Percentiles rank a stretch among this genome's conserved stretches.
These are phyloP conservation scores for Augiades crinisus DNA, from an alignment of 2,888 invertebrate genomes.

Conservation along the genomic window DNA sequence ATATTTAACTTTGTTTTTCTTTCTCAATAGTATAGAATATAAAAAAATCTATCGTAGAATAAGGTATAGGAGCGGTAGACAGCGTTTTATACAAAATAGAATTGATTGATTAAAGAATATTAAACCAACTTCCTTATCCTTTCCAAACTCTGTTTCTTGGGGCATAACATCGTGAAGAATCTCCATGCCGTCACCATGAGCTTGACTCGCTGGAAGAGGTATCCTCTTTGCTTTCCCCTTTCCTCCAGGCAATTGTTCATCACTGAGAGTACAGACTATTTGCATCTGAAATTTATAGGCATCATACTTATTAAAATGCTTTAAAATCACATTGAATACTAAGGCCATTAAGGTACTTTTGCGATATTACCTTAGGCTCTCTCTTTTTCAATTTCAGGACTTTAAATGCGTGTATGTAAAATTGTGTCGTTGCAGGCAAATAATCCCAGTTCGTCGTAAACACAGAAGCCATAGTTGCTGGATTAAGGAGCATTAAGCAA, in stretches of 20 bases:
- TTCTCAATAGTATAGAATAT: too few species aligned
- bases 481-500: slow-evolving; percentile 82
- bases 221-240: slow-evolving; percentile 46
- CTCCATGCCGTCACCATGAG: slow-evolving; percentile 56
- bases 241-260: slow-evolving; percentile 50
- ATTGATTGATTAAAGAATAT: too few species aligned
- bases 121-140: slow-evolving; percentile 39
- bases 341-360: too few species aligned
- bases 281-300: slow-evolving; percentile 45
- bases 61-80: too few species aligned
- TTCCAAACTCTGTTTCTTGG: slow-evolving; percentile 40
- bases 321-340: too few species aligned
- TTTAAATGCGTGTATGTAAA: slow-evolving; percentile 83
- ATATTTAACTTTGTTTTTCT: too few species aligned
- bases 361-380: slow-evolving; percentile 51
- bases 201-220: slow-evolving; percentile 45
- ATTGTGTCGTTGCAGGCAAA: slow-evolving; percentile 67
- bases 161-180: slow-evolving; percentile 53
- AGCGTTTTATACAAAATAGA: too few species aligned
- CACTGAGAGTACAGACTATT: slow-evolving; percentile 65
- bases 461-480: slow-evolving; percentile 79
- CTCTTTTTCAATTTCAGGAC: slow-evolving; percentile 77
- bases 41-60: too few species aligned
- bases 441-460: slow-evolving; percentile 78
- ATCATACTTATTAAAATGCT: background rate